Evolutionary conservation across 2,888 invertebrate genomes (phyloP).

Genomic region (Polietes domitor): DNA sequence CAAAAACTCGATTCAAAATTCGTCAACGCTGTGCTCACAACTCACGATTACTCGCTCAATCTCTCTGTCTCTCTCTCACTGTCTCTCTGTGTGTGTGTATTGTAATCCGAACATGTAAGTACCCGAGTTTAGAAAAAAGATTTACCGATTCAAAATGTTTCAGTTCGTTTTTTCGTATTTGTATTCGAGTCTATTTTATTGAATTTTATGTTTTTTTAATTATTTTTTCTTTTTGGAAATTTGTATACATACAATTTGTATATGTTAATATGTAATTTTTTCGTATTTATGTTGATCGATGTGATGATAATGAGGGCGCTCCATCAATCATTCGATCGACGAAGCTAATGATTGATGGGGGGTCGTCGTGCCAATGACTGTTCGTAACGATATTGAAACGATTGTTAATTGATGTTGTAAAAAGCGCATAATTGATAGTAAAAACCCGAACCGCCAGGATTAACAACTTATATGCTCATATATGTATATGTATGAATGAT

Average conservation of each 20-base stretch:
- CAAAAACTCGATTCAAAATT: conserved; percentile 56
- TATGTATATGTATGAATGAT: conserved; percentile 25
- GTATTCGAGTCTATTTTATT: background rate
- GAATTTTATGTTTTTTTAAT: conserved; percentile 1
- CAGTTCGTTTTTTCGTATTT: conserved; percentile 2
- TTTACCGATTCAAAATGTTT: background rate
- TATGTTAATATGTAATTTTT: conserved; percentile 1
- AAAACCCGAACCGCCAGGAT: background rate
- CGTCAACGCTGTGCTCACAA: conserved; percentile 47
- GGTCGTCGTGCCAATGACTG: conserved; percentile 50
- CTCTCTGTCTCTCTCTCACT: conserved; percentile 14
- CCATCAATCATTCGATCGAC: background rate
- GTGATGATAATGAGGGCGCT: background rate
- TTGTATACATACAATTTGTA: background rate
- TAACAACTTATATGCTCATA: conserved; percentile 9
- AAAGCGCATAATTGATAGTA: conserved; percentile 32
- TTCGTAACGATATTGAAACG: conserved; percentile 7
- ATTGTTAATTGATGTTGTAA: conserved; percentile 58
- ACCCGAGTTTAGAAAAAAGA: conserved; percentile 29
- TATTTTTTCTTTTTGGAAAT: background rate
- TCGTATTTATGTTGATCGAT: conserved; percentile 13
- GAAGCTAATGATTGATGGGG: background rate
- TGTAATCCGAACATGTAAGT: conserved; percentile 36
- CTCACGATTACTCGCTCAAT: conserved; percentile 4
- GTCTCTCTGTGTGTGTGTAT: conserved; percentile 12